Percentiles rank a stretch among this genome's conserved stretches.
phyloP scores from a whole-genome alignment of 2,888 invertebrate genomes.

The Drosophila bunnanda region DNA sequence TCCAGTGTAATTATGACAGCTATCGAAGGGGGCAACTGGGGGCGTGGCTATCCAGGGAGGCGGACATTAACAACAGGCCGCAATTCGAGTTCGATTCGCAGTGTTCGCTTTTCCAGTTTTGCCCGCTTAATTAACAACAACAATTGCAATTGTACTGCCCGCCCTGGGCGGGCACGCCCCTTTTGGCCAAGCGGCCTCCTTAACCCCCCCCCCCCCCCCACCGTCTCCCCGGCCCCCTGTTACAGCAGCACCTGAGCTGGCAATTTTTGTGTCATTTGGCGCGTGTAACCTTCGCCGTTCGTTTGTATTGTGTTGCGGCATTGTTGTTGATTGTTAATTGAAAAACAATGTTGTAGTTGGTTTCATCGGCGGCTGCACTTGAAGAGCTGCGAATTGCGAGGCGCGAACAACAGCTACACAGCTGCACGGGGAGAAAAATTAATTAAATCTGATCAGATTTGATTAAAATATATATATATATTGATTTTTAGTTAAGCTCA shows the following conservation, averaged over 20 bases:
- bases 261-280: constrained; percentile 77
- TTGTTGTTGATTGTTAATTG: constrained; percentile 81
- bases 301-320: constrained; percentile 71
- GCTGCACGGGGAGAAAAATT: constrained; percentile 11
- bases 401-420: constrained; percentile 48
- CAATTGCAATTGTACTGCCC: constrained; percentile 61
- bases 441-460: constrained; percentile 9
- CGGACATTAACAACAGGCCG: constrained; percentile 41
- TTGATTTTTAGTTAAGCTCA: not conserved
- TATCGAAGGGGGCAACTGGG: constrained; percentile 24
- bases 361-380: constrained; percentile 60
- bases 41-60: constrained; percentile 36
- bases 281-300: constrained; percentile 60
- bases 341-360: constrained; percentile 79
- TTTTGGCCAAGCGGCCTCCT: not conserved
- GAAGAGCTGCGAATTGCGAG: constrained; percentile 72
- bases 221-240: no score
- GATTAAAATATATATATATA: not conserved
- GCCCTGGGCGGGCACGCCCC: not conserved
- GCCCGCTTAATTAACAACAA: constrained; percentile 72
- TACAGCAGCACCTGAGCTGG: constrained; percentile 60
- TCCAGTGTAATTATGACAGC: constrained; percentile 67
- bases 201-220: not conserved
- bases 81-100: constrained; percentile 28
- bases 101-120: constrained; percentile 47